phyloP scores from a whole-genome alignment of 2,113 vertebrate species.

The Oreochromis tanganicae region DNA sequence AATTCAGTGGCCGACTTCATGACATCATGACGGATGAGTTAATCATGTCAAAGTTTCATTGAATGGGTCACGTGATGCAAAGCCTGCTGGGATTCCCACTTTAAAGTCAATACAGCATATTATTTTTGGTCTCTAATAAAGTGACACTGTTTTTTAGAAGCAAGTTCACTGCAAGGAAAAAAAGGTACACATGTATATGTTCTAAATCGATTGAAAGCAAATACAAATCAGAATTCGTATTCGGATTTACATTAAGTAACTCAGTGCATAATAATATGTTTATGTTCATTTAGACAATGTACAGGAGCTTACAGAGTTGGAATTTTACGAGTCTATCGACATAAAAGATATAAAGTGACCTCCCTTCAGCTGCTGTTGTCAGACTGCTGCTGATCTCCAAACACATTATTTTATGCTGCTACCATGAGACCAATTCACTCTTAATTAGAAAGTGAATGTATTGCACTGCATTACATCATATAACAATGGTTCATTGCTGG shows the following conservation, averaged over 20 bases:
- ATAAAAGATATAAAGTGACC: constrained; percentile 1
- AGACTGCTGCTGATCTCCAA: constrained; percentile 26
- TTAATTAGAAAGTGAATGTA: constrained; percentile 59
- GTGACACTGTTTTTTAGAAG: not conserved
- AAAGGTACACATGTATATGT: fast-evolving
- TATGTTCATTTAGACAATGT: not conserved
- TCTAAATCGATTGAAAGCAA: not conserved
- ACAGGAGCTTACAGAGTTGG: not conserved
- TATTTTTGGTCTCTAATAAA: not conserved
- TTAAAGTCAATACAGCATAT: not conserved
- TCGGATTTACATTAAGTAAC: not conserved
- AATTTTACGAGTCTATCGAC: not conserved
- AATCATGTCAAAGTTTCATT: constrained; percentile 61
- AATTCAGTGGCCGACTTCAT: constrained; percentile 32
- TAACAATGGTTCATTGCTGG: constrained; percentile 18
- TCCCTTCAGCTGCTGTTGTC: constrained; percentile 16
- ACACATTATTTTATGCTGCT: constrained; percentile 53
- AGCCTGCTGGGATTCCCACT: constrained; percentile 12
- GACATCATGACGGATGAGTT: constrained; percentile 67
- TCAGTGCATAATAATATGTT: not conserved
- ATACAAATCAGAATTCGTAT: not conserved
- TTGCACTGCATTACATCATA: constrained; percentile 36
- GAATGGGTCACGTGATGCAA: constrained; percentile 42
- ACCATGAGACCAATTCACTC: constrained; percentile 46
- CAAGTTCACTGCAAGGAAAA: not conserved